Evolutionary conservation across 2,797 vertebrate species (phyloP).

Genomic region (Notolabrus celidotus): DNA sequence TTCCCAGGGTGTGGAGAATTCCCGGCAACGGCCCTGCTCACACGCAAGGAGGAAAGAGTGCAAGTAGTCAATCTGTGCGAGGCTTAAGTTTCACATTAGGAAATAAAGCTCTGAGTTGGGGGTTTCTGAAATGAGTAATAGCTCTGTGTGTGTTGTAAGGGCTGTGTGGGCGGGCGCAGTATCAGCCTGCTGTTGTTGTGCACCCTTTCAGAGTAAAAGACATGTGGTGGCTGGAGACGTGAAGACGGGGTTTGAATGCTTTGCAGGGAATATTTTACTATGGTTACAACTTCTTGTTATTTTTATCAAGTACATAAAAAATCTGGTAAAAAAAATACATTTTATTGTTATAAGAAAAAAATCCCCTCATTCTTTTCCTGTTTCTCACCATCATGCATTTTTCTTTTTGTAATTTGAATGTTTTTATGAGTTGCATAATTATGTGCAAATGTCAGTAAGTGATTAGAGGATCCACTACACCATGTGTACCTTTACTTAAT

Average conservation of each 20-base stretch:
- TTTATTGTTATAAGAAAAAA: not conserved
- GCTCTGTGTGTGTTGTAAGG: conserved; percentile 12
- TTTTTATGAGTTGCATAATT: not conserved
- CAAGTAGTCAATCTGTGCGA: not conserved
- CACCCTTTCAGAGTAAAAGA: conserved; percentile 30
- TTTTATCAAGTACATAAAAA: not conserved
- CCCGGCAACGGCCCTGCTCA: too few species aligned
- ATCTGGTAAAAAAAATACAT: not conserved
- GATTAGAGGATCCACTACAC: too few species aligned
- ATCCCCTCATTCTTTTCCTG: not conserved
- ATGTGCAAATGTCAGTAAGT: not conserved
- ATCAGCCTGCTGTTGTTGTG: conserved; percentile 65
- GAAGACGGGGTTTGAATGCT: not conserved
- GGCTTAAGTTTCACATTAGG: conserved; percentile 6
- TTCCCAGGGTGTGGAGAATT: too few species aligned
- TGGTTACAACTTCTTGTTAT: not conserved
- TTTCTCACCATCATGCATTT: not conserved
- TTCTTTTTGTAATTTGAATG: not conserved
- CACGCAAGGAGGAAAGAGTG: not conserved
- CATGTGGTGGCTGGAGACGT: conserved; percentile 40
- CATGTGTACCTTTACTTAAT: too few species aligned
- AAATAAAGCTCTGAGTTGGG: not conserved
- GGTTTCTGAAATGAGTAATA: conserved; percentile 41
- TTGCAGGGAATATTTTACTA: not conserved
- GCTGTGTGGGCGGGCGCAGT: conserved; percentile 52